phyloP scores from a whole-genome alignment of 2,888 invertebrate species.

The Chymomyza caudatula region DNA sequence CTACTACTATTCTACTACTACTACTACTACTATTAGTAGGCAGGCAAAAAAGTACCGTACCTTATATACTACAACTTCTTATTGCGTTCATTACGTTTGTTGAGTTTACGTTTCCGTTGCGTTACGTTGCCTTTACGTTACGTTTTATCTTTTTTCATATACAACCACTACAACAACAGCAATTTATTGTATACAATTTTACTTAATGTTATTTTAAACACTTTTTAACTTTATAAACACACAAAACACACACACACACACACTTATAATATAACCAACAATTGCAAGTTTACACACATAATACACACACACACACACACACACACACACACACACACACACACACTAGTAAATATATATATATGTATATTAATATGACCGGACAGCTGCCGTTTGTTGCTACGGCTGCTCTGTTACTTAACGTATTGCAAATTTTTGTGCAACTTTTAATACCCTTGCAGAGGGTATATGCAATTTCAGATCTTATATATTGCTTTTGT shows the following conservation, averaged over 20 bases:
- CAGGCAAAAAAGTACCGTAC: constrained; percentile 31
- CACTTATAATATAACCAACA: background rate
- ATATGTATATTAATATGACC: background rate
- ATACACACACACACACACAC: background rate
- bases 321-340: background rate
- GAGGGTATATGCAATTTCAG: background rate
- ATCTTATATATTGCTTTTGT: background rate
- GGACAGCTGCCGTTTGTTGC: background rate
- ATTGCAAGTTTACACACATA: background rate
- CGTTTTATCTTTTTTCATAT: constrained; percentile 22
- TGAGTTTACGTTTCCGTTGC: constrained; percentile 61
- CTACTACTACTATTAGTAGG: constrained; percentile 6
- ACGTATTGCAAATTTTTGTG: background rate
- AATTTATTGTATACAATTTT: constrained; percentile 7
- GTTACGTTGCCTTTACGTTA: constrained; percentile 54
- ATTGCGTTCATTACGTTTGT: constrained; percentile 59
- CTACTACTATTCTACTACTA: constrained; percentile 30
- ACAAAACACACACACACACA: background rate
- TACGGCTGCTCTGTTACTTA: background rate
- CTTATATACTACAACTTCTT: constrained; percentile 61
- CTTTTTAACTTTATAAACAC: background rate
- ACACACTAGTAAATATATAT: constrained; percentile 29
- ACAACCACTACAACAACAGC: constrained; percentile 2
- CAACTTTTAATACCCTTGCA: background rate
- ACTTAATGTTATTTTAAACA: constrained; percentile 45